Percentiles rank a stretch among this genome's conserved stretches.
Evolutionary conservation across 2,113 vertebrate genomes (phyloP).

Genomic region (Megaptera novaeangliae): DNA sequence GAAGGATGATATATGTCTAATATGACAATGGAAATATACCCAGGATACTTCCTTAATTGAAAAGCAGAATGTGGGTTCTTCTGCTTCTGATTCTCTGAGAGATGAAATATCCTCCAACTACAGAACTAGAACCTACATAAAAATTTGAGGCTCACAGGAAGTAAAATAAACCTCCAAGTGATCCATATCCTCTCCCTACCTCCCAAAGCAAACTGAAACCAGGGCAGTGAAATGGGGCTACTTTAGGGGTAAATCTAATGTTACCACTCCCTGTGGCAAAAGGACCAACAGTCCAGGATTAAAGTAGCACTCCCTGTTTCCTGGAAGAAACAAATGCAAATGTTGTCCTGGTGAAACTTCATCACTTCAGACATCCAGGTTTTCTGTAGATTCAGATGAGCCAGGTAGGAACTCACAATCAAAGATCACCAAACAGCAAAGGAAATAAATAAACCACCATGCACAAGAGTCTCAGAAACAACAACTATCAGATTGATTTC

Average conservation of each 20-base stretch:
- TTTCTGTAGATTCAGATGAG: background rate
- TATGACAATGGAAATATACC: background rate
- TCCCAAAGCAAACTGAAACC: background rate
- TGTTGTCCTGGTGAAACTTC: background rate
- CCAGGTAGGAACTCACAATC: background rate
- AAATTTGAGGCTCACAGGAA: background rate
- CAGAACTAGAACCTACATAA: background rate
- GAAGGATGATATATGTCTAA: background rate
- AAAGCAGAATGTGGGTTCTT: background rate
- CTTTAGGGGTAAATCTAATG: background rate
- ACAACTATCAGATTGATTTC: background rate
- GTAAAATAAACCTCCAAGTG: background rate
- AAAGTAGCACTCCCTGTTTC: background rate
- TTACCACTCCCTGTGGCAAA: background rate
- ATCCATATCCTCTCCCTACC: background rate
- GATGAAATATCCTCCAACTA: background rate
- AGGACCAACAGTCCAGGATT: background rate
- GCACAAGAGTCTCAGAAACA: background rate
- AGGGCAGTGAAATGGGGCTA: background rate
- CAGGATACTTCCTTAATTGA: background rate
- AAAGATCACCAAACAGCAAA: background rate
- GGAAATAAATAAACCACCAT: background rate
- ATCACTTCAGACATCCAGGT: background rate
- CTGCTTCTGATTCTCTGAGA: background rate
- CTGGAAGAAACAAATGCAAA: background rate